Conservation (phyloP, 2,113 vertebrate species). For the Epinephelus lanceolatus region DNA sequence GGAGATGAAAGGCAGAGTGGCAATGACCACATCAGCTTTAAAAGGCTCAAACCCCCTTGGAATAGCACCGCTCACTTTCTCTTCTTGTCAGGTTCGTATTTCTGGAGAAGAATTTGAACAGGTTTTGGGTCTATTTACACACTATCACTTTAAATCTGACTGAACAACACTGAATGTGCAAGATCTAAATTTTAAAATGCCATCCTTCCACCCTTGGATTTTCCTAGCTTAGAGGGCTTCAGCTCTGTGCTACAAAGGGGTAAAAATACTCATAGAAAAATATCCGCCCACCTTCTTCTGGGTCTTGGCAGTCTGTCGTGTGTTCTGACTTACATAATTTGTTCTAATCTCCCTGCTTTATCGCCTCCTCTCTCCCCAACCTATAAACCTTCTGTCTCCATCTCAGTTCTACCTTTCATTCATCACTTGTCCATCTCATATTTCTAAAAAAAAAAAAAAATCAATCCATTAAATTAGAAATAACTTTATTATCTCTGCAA, state of each 20-base stretch:
- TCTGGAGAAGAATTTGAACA: not conserved
- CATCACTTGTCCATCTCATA: not conserved
- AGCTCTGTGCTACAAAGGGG: not conserved
- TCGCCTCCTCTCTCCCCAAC: not conserved
- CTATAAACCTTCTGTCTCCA: not conserved
- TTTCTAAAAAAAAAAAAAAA: not conserved
- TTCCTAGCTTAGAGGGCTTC: not conserved
- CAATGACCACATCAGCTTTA: slow-evolving; percentile 65
- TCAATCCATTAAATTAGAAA: not conserved
- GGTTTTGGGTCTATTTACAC: slow-evolving; percentile 3
- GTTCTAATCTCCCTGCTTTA: not conserved
- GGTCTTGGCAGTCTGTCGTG: slow-evolving; percentile 4
- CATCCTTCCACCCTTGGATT: not conserved
- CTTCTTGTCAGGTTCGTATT: not conserved
- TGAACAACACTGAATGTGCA: not conserved
- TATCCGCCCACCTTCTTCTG: slow-evolving; percentile 6
- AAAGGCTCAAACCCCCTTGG: slow-evolving; percentile 47
- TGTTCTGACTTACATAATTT: slow-evolving; percentile 13
- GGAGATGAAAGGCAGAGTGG: slow-evolving; percentile 73
- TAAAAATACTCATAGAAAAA: slow-evolving; percentile 18
- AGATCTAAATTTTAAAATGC: not conserved
- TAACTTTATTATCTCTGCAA: not conserved
- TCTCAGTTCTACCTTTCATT: not conserved
- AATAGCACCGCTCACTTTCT: slow-evolving; percentile 44
- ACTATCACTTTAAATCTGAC: not conserved